Conservation (phyloP, 2,797 vertebrate species). For the Syngnathus acus region DNA sequence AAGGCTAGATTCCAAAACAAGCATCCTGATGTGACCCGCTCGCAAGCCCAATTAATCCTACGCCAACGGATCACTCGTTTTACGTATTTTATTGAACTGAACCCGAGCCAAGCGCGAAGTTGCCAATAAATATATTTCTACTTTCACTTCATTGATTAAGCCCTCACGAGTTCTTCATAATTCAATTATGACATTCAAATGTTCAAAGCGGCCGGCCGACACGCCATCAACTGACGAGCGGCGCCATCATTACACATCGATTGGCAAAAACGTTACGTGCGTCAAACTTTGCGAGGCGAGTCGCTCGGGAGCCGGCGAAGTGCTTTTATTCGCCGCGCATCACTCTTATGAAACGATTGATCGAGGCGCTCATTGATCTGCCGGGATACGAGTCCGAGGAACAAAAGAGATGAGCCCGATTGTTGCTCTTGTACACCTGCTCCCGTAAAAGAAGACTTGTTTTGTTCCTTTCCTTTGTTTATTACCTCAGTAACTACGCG, state of each 20-base stretch:
- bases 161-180: slow-evolving; percentile 23
- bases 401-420: background rate
- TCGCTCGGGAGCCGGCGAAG: background rate
- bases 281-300: slow-evolving; percentile 5
- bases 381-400: background rate
- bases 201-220: background rate
- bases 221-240: background rate
- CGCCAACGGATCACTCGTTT: background rate
- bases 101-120: background rate
- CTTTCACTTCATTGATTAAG: background rate
- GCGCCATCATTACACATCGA: slow-evolving; percentile 14
- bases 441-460: background rate
- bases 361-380: background rate
- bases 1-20: background rate
- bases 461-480: background rate
- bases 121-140: background rate
- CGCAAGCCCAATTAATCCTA: background rate
- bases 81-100: background rate
- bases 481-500: background rate
- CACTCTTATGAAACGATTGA: background rate
- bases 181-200: slow-evolving; percentile 17
- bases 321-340: background rate
- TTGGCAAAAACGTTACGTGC: slow-evolving; percentile 4
- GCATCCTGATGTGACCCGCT: background rate
- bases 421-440: background rate